Evolutionary conservation across 2,888 invertebrate genomes (phyloP).

Genomic region (Nemurella pictetii): DNA sequence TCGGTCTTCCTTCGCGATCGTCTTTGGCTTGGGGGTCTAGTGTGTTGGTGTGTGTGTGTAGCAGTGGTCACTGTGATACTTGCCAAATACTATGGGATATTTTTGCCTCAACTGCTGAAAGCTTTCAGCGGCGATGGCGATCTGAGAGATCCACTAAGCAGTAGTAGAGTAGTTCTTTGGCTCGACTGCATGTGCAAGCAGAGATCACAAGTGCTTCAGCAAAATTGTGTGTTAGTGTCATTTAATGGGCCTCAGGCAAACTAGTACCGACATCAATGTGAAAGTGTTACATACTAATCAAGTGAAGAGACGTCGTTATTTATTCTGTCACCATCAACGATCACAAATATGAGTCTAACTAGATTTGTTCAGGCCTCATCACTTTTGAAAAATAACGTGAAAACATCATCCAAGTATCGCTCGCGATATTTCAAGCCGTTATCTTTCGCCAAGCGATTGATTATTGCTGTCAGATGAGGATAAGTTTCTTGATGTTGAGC

Average conservation of each 20-base stretch:
- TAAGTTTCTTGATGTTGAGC: not conserved
- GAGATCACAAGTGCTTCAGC: not conserved
- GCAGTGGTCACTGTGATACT: slow-evolving; percentile 26
- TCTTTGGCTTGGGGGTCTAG: not conserved
- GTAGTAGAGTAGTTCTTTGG: slow-evolving; percentile 13
- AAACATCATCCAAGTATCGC: slow-evolving; percentile 4
- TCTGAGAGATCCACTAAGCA: not conserved
- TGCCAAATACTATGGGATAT: slow-evolving; percentile 39
- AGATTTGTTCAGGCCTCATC: not conserved
- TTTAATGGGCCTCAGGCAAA: not conserved
- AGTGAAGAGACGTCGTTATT: not conserved
- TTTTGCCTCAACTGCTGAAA: slow-evolving; percentile 32
- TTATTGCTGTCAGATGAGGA: not conserved
- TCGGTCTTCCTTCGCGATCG: not conserved
- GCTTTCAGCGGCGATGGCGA: not conserved
- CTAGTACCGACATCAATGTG: not conserved
- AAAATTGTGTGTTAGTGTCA: not conserved
- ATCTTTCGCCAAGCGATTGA: not conserved
- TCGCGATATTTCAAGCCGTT: slow-evolving; percentile 23
- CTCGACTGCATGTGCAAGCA: not conserved
- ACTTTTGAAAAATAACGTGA: slow-evolving; percentile 10
- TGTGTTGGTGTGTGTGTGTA: not conserved
- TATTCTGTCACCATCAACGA: not conserved
- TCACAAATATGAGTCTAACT: not conserved
- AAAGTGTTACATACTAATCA: not conserved